Percentiles rank a stretch among this genome's conserved stretches.
These are phyloP conservation scores for Argyresthia goedartella DNA, from an alignment of 2,888 invertebrate genomes.

Conservation along the genomic window DNA sequence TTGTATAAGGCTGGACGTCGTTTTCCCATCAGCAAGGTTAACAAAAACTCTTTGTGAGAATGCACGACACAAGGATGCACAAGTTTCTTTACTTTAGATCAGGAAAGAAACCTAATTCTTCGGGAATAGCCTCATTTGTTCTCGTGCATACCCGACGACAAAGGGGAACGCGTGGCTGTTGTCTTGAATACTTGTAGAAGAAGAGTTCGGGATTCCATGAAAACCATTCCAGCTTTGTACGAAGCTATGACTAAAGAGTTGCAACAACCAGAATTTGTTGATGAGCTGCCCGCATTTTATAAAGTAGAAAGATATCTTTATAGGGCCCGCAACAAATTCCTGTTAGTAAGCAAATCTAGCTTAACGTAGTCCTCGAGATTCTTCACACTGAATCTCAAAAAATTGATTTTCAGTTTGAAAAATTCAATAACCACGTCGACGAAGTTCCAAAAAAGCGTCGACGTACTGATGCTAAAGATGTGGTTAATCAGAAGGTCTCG, in stretches of 20 bases:
- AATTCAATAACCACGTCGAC: neutral
- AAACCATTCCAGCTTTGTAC: neutral
- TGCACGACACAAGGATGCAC: neutral
- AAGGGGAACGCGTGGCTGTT: neutral
- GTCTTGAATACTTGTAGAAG: neutral
- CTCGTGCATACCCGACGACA: neutral
- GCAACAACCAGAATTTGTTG: slow-evolving; percentile 6
- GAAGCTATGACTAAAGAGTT: no score
- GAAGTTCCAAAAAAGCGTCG: neutral
- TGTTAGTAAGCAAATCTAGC: slow-evolving; percentile 7
- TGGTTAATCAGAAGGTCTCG: neutral
- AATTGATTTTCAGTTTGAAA: no score
- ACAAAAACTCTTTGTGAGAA: neutral
- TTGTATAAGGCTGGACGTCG: neutral
- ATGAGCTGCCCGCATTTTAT: slow-evolving; percentile 3
- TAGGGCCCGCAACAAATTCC: slow-evolving; percentile 5
- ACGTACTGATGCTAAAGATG: neutral
- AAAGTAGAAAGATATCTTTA: slow-evolving; percentile 6
- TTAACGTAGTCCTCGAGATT: neutral
- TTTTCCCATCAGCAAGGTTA: neutral
- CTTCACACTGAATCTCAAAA: no score
- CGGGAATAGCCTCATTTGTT: no score
- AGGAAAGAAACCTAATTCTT: neutral
- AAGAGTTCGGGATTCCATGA: neutral
- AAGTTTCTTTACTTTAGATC: neutral